phyloP scores from a whole-genome alignment of 2,888 invertebrate genomes.

The Psylliodes chrysocephalus region DNA sequence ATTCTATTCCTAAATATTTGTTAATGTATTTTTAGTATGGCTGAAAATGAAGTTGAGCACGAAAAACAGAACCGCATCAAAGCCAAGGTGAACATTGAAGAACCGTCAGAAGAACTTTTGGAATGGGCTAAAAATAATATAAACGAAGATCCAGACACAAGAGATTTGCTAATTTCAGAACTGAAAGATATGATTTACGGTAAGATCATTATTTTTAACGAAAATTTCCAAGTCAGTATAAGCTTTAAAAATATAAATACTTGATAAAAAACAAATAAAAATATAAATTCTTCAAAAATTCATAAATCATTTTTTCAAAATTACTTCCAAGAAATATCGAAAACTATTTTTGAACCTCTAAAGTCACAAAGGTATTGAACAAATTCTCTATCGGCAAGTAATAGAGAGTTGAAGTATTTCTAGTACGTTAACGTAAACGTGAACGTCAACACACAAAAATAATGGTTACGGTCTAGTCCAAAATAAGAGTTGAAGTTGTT shows the following conservation, averaged over 20 bases:
- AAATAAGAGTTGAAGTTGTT: too few species aligned
- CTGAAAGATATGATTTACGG: constrained; percentile 78
- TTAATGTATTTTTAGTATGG: constrained; percentile 23
- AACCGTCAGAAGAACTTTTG: constrained; percentile 67
- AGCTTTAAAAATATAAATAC: too few species aligned
- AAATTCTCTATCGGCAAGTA: too few species aligned
- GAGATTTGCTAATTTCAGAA: constrained; percentile 62
- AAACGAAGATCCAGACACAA: constrained; percentile 46
- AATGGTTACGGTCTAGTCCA: too few species aligned
- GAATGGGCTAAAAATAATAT: constrained; percentile 49
- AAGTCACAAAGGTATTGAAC: too few species aligned
- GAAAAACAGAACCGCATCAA: constrained; percentile 65
- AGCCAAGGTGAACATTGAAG: constrained; percentile 70
- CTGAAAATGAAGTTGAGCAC: neutral
- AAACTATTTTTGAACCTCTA: too few species aligned
- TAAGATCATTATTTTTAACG: constrained; percentile 55
- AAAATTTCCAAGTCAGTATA: too few species aligned
- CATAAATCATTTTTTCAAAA: neutral
- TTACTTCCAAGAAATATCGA: too few species aligned
- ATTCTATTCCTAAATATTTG: too few species aligned
- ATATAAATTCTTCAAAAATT: neutral
- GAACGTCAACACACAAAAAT: too few species aligned
- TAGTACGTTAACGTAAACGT: too few species aligned
- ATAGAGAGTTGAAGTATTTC: too few species aligned
- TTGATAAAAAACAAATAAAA: neutral